Percentiles rank a stretch among this genome's conserved stretches.
These are phyloP conservation scores for Gadopsis bispinosus DNA, from an alignment of 2,797 vertebrate genomes.

Conservation along the genomic window DNA sequence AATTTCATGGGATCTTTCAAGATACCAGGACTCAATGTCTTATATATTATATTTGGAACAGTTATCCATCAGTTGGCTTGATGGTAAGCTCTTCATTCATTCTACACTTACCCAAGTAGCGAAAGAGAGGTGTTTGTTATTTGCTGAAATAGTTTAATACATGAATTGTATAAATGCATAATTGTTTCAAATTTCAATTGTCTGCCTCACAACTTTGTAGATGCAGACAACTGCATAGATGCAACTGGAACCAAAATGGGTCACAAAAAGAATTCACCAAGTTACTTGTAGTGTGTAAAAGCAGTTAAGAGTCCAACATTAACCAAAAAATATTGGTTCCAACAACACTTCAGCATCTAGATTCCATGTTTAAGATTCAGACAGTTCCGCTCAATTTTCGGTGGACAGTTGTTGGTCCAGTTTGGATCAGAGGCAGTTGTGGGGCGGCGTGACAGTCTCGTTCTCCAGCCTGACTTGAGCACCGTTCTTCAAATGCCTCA, in stretches of 20 bases:
- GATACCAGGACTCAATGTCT: background rate
- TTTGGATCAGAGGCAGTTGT: constrained; percentile 73
- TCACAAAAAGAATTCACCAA: constrained; percentile 20
- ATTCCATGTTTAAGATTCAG: constrained; percentile 34
- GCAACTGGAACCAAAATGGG: constrained; percentile 33
- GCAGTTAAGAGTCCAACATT: constrained; percentile 16
- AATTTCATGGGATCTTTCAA: background rate
- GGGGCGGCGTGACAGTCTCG: constrained; percentile 55
- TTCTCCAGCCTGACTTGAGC: constrained; percentile 72
- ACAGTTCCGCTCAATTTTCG: constrained; percentile 49
- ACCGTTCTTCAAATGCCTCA: constrained; percentile 79
- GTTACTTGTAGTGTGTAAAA: constrained; percentile 23
- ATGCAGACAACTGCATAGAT: constrained; percentile 27
- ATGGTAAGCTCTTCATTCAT: background rate
- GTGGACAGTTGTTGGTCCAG: constrained; percentile 69
- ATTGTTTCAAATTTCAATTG: background rate
- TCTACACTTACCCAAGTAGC: background rate
- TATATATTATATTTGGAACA: background rate
- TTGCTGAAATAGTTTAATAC: constrained; percentile 7
- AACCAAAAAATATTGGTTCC: constrained; percentile 16
- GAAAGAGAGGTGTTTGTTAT: background rate
- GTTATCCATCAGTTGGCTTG: background rate
- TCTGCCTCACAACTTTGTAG: background rate
- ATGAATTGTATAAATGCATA: constrained; percentile 13
- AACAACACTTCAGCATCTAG: constrained; percentile 20